Evolutionary conservation across 2,888 invertebrate genomes (phyloP), one percentile per base, ranked within the genome.

Genomic region (Drosophila ezoana): DNA sequence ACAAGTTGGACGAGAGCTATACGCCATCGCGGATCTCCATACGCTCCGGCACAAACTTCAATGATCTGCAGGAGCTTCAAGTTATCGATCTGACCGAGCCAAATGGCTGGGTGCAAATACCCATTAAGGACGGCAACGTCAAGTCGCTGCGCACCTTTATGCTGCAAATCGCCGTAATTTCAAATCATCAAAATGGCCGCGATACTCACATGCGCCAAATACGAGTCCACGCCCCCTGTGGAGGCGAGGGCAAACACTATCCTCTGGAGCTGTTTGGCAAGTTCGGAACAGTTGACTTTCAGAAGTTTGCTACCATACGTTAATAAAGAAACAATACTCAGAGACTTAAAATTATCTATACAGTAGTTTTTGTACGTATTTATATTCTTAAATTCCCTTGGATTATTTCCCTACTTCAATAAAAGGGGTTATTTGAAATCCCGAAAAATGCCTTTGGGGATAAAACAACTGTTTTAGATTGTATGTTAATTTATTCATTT

Each of bases 181-280:
- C 98, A 81, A 99, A 99, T 93, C 99, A 99, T 92, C 99, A 99
- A 92, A 99, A 99, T 93, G 99, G 99, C 4, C 93, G 99, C 71
- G 99, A 99, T 90, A 99, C 99, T 1, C 99, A 99, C 90, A 97
- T 99, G 95, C 94, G 99, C 57, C 98, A 98, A 92, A 98, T 99
- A 66, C 97, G 98, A 93, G 96, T 99, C 58, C 97, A 98, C 91
- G 98, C 98, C 51, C 98, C 98, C 0, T 73, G 78, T 1, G 72
- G 74, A 1, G 76, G 93, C 84, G 94, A 95, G 73, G 92, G 93
- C 57, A 93, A 94, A 13, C 90, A 91, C 61, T 91, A 92, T 74
- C 91, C 95, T 13, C 93, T 95, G 18, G 95, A 96, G 83, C 94
- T 95, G 79, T 95, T 95, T 88, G 95, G 95, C 41, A 95, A 95